Conservation (phyloP, 2,797 vertebrate genomes). For the Mormyrops attenuatus region DNA sequence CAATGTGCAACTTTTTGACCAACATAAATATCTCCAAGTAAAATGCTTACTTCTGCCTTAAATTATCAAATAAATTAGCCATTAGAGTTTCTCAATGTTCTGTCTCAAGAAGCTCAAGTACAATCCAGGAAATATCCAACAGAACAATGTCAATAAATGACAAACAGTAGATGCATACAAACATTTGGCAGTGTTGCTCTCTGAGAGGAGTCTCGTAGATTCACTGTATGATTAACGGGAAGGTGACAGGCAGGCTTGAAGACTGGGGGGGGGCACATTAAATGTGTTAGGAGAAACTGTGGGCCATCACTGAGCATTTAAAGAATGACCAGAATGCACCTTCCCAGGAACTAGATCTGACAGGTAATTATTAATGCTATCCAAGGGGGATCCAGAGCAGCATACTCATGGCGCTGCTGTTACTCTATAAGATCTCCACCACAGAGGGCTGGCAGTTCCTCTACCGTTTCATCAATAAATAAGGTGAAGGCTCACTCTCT, state of each 20-base stretch:
- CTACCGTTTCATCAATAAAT: not conserved
- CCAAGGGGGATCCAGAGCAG: not conserved
- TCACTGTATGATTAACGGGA: not conserved
- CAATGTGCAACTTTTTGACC: not conserved
- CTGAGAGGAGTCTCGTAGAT: not conserved
- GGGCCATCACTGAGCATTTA: not conserved
- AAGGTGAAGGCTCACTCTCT: not conserved
- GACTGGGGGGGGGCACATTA: not conserved
- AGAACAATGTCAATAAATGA: not conserved
- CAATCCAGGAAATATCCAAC: not conserved
- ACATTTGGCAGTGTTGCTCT: not conserved
- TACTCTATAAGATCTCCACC: constrained; percentile 28
- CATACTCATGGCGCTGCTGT: not conserved
- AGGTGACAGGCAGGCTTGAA: not conserved
- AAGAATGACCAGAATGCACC: not conserved
- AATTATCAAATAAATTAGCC: not conserved
- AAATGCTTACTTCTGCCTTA: not conserved
- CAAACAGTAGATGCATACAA: not conserved
- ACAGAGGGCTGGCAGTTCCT: constrained; percentile 35
- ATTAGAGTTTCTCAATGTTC: not conserved
- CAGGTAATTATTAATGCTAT: not conserved
- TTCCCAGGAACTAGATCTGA: not conserved
- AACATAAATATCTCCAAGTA: not conserved
- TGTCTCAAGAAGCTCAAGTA: not conserved
- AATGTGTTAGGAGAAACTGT: not conserved